Evolutionary conservation across 2,113 vertebrate species (phyloP).

Genomic region (Vulpes ferrilata): DNA sequence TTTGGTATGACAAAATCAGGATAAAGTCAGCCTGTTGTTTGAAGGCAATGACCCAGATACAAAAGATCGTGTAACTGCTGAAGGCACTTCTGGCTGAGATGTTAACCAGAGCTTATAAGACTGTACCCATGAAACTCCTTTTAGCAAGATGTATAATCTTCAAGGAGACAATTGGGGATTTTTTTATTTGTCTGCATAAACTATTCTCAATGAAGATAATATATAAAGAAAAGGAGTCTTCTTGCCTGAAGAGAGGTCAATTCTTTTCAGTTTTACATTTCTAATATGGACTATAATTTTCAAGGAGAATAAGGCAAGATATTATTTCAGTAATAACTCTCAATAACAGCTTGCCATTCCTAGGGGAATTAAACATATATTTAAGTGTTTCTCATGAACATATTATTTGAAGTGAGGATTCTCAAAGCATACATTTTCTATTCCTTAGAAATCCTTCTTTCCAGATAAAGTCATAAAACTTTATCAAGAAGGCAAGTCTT

Average conservation of each 20-base stretch:
- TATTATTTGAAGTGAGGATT: slow-evolving; percentile 40
- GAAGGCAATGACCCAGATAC: background rate
- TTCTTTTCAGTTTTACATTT: slow-evolving; percentile 12
- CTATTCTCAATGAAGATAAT: background rate
- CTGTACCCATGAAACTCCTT: background rate
- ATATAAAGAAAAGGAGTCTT: slow-evolving; percentile 30
- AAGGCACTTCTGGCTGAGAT: background rate
- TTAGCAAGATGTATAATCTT: background rate
- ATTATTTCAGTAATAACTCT: slow-evolving; percentile 31
- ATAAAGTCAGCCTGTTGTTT: background rate
- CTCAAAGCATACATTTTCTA: background rate
- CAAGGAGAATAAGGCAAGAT: slow-evolving; percentile 26
- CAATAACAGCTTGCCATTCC: slow-evolving; percentile 5
- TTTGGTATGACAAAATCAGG: background rate
- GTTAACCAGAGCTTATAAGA: background rate
- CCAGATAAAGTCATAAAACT: background rate
- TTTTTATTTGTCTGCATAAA: slow-evolving; percentile 44
- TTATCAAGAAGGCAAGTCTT: background rate
- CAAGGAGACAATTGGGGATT: background rate
- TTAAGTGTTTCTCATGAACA: background rate
- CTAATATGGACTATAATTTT: slow-evolving; percentile 29
- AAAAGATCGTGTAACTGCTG: background rate
- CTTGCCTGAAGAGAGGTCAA: background rate
- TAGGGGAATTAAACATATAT: slow-evolving; percentile 4
- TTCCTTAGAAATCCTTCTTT: background rate